Conservation (phyloP, 2,888 invertebrate genomes). For the Melipona bicolor region DNA sequence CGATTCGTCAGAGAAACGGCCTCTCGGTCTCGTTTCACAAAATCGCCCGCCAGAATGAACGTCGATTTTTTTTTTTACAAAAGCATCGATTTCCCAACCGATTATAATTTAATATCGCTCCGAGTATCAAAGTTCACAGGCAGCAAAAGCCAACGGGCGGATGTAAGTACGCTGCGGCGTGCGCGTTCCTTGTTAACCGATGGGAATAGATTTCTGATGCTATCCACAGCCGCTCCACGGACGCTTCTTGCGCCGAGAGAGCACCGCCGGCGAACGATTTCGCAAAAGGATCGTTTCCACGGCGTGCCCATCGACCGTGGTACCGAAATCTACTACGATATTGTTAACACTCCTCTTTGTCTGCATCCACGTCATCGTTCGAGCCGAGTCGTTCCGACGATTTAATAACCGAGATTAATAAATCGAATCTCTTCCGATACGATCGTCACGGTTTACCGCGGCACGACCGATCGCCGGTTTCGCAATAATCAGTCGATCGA, state of each 20-base stretch:
- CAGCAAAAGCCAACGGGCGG: slow-evolving; percentile 16
- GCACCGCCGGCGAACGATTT: slow-evolving; percentile 59
- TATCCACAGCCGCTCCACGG: slow-evolving; percentile 24
- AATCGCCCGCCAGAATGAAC: background rate
- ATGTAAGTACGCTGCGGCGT: slow-evolving; percentile 22
- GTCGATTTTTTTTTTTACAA: slow-evolving; percentile 20
- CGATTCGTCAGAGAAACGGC: too few species aligned
- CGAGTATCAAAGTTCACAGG: slow-evolving; percentile 42
- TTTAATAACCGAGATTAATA: slow-evolving; percentile 17
- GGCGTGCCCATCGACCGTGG: slow-evolving; percentile 55
- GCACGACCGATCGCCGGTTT: slow-evolving; percentile 11
- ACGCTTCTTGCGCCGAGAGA: slow-evolving; percentile 12
- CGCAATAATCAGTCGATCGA: background rate
- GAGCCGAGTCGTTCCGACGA: background rate
- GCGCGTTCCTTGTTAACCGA: slow-evolving; percentile 59
- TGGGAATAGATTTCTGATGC: slow-evolving; percentile 65
- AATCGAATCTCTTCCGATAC: slow-evolving; percentile 27
- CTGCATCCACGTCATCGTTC: slow-evolving; percentile 1
- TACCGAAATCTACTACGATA: slow-evolving; percentile 61
- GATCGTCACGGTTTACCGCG: slow-evolving; percentile 1
- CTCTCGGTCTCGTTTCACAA: background rate
- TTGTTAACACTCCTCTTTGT: slow-evolving; percentile 52
- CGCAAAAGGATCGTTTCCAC: slow-evolving; percentile 65
- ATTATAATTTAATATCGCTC: slow-evolving; percentile 47
- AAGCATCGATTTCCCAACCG: slow-evolving; percentile 36